phyloP scores from a whole-genome alignment of 2,113 vertebrate species.

The Pteropus alecto region DNA sequence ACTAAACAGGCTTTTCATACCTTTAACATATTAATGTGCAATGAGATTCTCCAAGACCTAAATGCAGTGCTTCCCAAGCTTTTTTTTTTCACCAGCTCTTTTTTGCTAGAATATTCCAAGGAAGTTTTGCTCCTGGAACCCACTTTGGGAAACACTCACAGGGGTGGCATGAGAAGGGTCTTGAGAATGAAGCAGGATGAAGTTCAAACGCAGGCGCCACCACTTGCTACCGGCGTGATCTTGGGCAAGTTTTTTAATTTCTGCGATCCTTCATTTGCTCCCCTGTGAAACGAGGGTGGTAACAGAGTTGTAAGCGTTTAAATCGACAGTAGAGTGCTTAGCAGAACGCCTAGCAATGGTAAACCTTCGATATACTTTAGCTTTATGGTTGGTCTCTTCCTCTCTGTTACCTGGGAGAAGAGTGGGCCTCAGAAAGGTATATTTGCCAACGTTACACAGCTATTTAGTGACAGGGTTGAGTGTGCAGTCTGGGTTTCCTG shows the following conservation, averaged over 20 bases:
- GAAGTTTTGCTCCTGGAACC: background rate
- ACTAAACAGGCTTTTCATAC: background rate
- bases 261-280: background rate
- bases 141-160: background rate
- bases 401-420: background rate
- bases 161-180: background rate
- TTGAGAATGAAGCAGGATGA: background rate
- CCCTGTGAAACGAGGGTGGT: background rate
- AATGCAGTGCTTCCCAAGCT: background rate
- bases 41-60: background rate
- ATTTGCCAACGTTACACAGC: rapidly evolving
- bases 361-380: rapidly evolving
- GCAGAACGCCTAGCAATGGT: background rate
- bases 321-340: background rate
- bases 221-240: background rate
- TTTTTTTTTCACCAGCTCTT: background rate
- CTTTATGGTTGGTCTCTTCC: background rate
- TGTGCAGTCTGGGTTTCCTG: background rate
- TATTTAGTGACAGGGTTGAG: background rate
- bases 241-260: background rate
- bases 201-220: background rate
- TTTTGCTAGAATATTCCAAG: background rate
- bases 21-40: rapidly evolving
- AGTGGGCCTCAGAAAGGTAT: background rate
- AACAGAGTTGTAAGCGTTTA: background rate